These are phyloP conservation scores for Trialeurodes vaporariorum DNA, from an alignment of 1,140 invertebrate species.

Conservation along the genomic window DNA sequence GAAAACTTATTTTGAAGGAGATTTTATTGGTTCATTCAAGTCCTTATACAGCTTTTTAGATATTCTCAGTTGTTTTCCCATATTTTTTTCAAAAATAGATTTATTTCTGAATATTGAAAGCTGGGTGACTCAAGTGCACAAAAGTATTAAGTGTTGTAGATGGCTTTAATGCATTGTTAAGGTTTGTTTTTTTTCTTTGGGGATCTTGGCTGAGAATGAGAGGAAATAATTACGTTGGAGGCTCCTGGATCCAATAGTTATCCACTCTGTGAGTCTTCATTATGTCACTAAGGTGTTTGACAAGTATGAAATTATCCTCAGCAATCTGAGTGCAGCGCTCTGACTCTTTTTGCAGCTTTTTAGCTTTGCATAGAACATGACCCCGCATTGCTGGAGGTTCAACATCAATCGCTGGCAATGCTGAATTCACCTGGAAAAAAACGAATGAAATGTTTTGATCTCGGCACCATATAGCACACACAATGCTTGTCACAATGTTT, in stretches of 20 bases:
- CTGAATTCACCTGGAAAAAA: conserved; percentile 37
- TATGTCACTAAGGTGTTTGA: conserved; percentile 40
- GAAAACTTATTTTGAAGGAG: too few species aligned
- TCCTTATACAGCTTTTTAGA: too few species aligned
- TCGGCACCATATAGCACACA: too few species aligned
- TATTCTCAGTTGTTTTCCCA: too few species aligned
- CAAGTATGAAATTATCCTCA: conserved; percentile 41
- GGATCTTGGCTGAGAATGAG: neutral
- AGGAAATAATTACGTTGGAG: conserved; percentile 42
- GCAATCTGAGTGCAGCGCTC: conserved; percentile 40
- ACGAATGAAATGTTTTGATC: conserved; percentile 4
- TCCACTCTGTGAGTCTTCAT: conserved; percentile 41
- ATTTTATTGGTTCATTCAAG: too few species aligned
- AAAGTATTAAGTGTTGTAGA: too few species aligned
- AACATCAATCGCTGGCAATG: conserved; percentile 43
- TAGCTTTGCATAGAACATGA: conserved; percentile 43
- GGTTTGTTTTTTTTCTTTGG: too few species aligned
- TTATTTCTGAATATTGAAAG: too few species aligned
- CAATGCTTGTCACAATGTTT: too few species aligned
- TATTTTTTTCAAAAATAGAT: too few species aligned
- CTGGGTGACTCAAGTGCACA: too few species aligned
- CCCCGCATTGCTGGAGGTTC: conserved; percentile 35
- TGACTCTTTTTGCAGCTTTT: conserved; percentile 42
- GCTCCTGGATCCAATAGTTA: conserved; percentile 40
- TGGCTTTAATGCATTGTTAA: too few species aligned